Percentiles rank a stretch among this genome's conserved stretches.
phyloP scores from a whole-genome alignment of 2,888 invertebrate genomes.

The Homarus gammarus region DNA sequence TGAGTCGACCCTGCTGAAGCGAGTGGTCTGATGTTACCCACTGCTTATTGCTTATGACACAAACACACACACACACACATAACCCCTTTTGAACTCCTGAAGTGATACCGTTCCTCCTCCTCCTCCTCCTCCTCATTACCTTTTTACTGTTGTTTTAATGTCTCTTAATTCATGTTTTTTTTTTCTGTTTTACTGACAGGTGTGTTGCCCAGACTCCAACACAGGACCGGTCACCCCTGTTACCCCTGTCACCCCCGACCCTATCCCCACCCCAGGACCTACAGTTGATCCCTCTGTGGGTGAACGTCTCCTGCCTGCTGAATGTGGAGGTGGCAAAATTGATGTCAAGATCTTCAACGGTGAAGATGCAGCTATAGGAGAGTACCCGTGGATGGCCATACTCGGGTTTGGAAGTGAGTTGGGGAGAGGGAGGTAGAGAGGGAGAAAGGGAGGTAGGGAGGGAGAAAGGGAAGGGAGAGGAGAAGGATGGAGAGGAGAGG shows the following conservation, averaged over 20 bases:
- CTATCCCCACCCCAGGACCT: not conserved
- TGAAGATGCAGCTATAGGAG: conserved; percentile 18
- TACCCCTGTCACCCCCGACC: not conserved
- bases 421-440: not conserved
- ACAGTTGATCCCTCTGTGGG: not conserved
- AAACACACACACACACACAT: no score
- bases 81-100: no score
- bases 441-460: no score
- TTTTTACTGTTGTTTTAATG: no score
- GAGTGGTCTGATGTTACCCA: no score
- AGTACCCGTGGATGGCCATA: conserved; percentile 54
- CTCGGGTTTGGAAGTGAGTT: conserved; percentile 38
- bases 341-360: not conserved
- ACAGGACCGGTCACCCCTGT: not conserved
- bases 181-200: conserved; percentile 11
- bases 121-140: no score
- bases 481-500: no score
- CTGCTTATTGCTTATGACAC: no score
- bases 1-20: no score
- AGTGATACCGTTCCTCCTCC: no score
- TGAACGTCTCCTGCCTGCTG: not conserved
- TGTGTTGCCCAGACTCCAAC: not conserved
- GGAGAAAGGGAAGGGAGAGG: no score
- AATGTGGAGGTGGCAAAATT: not conserved
- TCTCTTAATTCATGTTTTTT: no score